Conservation (phyloP, 2,113 vertebrate species). For the Gambusia affinis region DNA sequence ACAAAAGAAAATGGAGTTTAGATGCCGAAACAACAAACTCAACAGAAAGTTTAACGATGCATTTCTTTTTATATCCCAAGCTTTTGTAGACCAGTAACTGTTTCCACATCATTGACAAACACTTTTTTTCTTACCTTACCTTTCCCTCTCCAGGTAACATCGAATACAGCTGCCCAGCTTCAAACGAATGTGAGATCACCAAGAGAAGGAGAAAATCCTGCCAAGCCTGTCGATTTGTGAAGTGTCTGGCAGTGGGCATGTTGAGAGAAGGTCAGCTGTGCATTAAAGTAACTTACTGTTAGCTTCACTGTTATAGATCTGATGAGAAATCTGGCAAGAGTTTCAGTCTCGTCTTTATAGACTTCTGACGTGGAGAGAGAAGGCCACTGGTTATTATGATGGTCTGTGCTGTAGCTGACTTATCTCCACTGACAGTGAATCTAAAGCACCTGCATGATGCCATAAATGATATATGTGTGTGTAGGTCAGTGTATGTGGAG, state of each 20-base stretch:
- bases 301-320: slow-evolving; percentile 19
- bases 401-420: slow-evolving; percentile 15
- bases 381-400: not conserved
- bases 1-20: not conserved
- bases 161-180: slow-evolving; percentile 81
- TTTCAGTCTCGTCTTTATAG: slow-evolving; percentile 20
- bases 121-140: not conserved
- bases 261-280: slow-evolving; percentile 77
- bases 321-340: slow-evolving; percentile 18
- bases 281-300: slow-evolving; percentile 11
- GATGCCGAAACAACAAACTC: not conserved
- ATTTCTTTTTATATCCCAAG: too few relatives aligned
- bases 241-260: slow-evolving; percentile 81
- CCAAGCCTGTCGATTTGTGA: slow-evolving; percentile 81
- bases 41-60: not conserved
- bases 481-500: slow-evolving; percentile 32
- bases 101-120: not conserved
- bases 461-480: slow-evolving; percentile 16
- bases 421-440: slow-evolving; percentile 55
- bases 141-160: slow-evolving; percentile 74
- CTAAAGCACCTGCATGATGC: not conserved
- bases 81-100: too few relatives aligned
- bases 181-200: slow-evolving; percentile 82
- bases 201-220: slow-evolving; percentile 81
- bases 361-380: not conserved